phyloP scores from a whole-genome alignment of 2,888 invertebrate species.

The Mythimna ferrago region DNA sequence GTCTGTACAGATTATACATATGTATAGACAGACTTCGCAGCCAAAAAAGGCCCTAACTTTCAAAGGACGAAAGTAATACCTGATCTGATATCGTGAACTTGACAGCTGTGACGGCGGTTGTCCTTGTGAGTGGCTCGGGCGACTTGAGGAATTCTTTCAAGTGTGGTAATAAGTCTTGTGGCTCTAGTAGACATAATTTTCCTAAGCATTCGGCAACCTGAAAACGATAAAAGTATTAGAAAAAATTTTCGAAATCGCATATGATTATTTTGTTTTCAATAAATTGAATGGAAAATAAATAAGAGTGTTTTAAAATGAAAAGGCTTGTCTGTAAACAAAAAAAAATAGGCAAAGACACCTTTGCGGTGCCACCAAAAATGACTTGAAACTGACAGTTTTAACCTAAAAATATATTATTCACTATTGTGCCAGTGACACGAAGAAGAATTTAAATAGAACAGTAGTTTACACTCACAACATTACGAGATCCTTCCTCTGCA shows the following conservation, averaged over 20 bases:
- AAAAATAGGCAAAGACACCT: too few species aligned
- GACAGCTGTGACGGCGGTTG: conserved; percentile 99
- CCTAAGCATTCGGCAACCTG: conserved; percentile 98
- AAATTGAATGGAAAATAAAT: too few species aligned
- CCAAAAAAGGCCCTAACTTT: not conserved
- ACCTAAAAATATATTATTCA: too few species aligned
- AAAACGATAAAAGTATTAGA: conserved; percentile 30
- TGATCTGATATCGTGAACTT: conserved; percentile 99
- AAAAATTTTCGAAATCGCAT: not conserved
- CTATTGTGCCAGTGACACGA: too few species aligned
- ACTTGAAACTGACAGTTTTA: too few species aligned
- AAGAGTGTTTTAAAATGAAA: too few species aligned
- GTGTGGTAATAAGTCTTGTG: conserved; percentile 96
- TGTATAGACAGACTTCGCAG: not conserved
- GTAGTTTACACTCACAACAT: conserved; percentile 92
- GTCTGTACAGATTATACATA: too few species aligned
- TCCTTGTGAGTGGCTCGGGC: conserved; percentile 96
- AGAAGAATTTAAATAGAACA: too few species aligned
- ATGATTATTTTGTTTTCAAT: not conserved
- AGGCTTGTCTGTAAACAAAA: too few species aligned
- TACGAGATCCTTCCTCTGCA: conserved; percentile 99
- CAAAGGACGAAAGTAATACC: conserved; percentile 71
- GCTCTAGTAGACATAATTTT: conserved; percentile 98
- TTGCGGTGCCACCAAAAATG: too few species aligned
- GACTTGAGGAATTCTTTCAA: conserved; percentile 95